Evolutionary conservation across 1,140 invertebrate genomes (phyloP), one percentile per base, ranked within the genome.

Genomic region (Atopsyche davidsoni): DNA sequence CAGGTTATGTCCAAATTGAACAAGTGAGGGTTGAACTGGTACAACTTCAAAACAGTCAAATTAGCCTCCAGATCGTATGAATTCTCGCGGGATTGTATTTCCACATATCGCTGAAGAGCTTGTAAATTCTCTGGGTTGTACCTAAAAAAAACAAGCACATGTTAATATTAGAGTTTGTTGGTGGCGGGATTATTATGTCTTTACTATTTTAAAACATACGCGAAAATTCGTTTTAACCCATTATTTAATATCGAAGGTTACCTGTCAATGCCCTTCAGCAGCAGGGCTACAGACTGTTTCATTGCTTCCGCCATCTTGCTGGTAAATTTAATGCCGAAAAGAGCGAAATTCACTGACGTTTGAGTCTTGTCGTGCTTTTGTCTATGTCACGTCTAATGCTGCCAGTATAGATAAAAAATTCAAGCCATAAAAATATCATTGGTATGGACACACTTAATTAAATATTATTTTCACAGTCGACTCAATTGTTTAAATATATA

Each of bases 31-130:
- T 95, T 94, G 59, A 97, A 90, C 69, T 97, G 94, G 63, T 97
- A 96, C 19, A 91, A 69, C 65, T 92, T 90, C 4, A 89, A 69
- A 14, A 98, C 87, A 24, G 93, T 92, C 36, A 98, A 73, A 68
- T 98, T 98, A 1, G 94, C 94, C 72, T 98, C 95, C 58, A 98
- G 73, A 67, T 98, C 94, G 62, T 98, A 98, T 2, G 85, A 83
- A 70, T 97, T 96, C 66, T 96, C 93, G 54, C 81, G 79, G 0
- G 89, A 87, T 68, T 98, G 94, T 60, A 92, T 82, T 63, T 93
- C 86, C 4, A 98, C 89, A 73, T 98, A 98, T 54, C 85, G 77
- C 67, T 97, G 92, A 45, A 98, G 72, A 11, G 85, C 88, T 3
- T 81, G 76, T 13, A 97, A 46, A 41, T 58, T 58, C 10, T 54